phyloP scores from a whole-genome alignment of 2,113 vertebrate species.

The Tychaedon coryphoeus region DNA sequence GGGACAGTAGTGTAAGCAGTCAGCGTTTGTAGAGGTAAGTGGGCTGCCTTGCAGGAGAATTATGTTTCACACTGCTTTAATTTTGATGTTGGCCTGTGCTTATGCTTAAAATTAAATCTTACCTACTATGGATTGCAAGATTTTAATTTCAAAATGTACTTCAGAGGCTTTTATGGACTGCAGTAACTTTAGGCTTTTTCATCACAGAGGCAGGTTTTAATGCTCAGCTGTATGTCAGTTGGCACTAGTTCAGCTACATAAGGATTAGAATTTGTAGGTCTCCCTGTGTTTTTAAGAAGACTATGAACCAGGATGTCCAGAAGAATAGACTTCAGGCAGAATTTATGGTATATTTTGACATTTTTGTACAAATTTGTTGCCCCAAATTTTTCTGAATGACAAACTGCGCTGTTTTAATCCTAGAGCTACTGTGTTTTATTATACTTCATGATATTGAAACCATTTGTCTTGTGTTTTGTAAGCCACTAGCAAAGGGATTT shows the following conservation, averaged over 20 bases:
- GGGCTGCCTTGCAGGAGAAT: not conserved
- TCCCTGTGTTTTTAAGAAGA: not conserved
- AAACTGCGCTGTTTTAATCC: not conserved
- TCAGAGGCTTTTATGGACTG: not conserved
- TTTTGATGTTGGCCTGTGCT: not conserved
- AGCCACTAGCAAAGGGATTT: constrained; percentile 1
- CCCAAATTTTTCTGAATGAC: not conserved
- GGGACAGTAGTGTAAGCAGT: accelerated
- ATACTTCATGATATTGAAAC: not conserved
- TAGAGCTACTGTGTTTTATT: not conserved
- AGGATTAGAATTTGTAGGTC: not conserved
- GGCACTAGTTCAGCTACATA: not conserved
- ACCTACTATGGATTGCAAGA: not conserved
- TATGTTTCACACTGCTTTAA: not conserved
- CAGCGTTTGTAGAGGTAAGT: not conserved
- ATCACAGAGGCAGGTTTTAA: not conserved
- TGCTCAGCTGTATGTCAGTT: not conserved
- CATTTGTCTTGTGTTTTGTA: not conserved
- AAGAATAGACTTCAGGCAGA: not conserved
- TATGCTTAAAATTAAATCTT: not conserved
- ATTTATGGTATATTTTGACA: not conserved
- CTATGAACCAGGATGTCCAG: not conserved
- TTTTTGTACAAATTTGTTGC: not conserved
- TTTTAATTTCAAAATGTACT: not conserved
- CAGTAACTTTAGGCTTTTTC: not conserved